A percentile compares a stretch with the other conserved stretches of the same genome.
Conservation (phyloP, 2,797 vertebrate genomes). For the Sarcoramphus papa region DNA sequence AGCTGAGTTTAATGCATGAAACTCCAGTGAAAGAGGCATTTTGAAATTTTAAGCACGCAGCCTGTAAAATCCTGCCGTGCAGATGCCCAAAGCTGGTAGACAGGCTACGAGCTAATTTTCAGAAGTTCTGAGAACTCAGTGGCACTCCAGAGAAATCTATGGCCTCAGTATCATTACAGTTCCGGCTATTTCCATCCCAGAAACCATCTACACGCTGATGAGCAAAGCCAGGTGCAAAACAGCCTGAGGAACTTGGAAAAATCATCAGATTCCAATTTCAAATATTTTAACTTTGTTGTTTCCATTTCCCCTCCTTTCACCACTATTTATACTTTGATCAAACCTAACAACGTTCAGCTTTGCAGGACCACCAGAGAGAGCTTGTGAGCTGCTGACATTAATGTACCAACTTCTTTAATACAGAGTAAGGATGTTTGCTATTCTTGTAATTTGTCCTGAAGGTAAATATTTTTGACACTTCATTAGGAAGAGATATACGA, state of each 20-base stretch:
- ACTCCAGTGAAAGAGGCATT: background rate
- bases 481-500: conserved; percentile 41
- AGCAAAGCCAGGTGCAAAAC: background rate
- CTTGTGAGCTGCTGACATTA: background rate
- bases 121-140: background rate
- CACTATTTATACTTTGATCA: background rate
- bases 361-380: conserved; percentile 6
- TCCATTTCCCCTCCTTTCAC: background rate
- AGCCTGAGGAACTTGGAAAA: background rate
- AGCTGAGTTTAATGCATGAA: background rate
- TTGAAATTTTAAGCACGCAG: background rate
- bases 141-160: background rate
- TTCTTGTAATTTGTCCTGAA: conserved; percentile 36
- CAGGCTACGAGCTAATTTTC: background rate
- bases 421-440: background rate
- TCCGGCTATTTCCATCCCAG: background rate
- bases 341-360: background rate
- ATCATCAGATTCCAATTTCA: background rate
- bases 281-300: background rate
- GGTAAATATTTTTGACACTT: conserved; percentile 59
- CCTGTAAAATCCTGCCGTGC: background rate
- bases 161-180: background rate
- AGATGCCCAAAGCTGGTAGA: background rate
- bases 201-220: background rate
- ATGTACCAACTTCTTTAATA: background rate